These are phyloP conservation scores for Calephelis virginiensis DNA, from an alignment of 1,140 invertebrate species.

Conservation along the genomic window DNA sequence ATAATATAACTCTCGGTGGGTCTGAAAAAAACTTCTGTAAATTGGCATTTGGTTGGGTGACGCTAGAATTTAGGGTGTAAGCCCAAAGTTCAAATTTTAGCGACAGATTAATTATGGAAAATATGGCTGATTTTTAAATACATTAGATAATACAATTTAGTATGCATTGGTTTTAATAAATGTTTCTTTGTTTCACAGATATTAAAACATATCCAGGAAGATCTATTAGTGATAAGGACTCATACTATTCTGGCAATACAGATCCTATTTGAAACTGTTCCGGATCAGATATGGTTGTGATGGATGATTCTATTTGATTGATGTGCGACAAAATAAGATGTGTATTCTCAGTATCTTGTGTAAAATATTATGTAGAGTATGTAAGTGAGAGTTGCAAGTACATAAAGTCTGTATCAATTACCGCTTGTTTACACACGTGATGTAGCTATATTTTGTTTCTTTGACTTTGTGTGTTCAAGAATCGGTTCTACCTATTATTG, in stretches of 20 bases:
- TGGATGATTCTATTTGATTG: too few species aligned
- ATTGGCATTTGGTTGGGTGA: too few species aligned
- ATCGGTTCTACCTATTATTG: too few species aligned
- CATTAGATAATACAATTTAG: too few species aligned
- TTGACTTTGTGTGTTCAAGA: too few species aligned
- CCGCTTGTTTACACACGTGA: background rate
- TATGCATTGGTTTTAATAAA: background rate
- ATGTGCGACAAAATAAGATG: constrained; percentile 1
- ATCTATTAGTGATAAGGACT: constrained; percentile 8
- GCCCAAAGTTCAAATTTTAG: too few species aligned
- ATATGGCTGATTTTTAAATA: too few species aligned
- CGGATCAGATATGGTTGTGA: background rate
- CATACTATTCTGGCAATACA: constrained; percentile 8
- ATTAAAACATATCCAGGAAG: constrained; percentile 6
- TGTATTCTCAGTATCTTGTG: constrained; percentile 1
- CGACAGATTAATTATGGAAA: too few species aligned
- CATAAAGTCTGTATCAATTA: background rate
- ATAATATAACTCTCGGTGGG: too few species aligned
- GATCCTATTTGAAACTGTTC: constrained; percentile 2
- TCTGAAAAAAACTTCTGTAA: too few species aligned
- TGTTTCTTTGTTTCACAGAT: constrained; percentile 10
- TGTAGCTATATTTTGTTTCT: background rate
- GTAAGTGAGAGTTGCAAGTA: background rate
- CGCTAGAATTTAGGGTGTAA: too few species aligned
- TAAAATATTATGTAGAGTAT: background rate